Evolutionary conservation across 2,888 invertebrate genomes (phyloP), one percentile per base, ranked within the genome.

Genomic region (Drosophila sordidapex): DNA sequence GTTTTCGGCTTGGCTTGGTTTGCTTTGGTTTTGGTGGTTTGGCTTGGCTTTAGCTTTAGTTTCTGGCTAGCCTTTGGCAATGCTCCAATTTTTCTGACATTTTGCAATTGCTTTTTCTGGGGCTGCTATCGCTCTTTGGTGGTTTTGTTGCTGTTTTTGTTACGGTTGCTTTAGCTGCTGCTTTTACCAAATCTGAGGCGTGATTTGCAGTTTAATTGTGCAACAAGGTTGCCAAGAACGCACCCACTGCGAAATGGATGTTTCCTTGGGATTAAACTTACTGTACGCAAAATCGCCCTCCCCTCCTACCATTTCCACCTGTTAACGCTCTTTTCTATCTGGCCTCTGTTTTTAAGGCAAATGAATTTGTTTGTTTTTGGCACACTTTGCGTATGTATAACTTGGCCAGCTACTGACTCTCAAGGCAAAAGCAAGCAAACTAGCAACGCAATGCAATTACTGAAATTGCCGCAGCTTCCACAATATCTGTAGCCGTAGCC

Each of bases 171-270:
- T 52, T 53, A 60, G 73, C 40, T 57, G 46, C n/a, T 59, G 43
- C 54, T 29, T 84, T 89, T 82, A 80, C 63, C 76, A 72, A 85
- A 76, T 77, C 86, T 77, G 64, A 73, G 79, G 73, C 83, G 86
- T 87, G 88, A 87, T 87, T 87, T 88, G 83, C 88, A 74, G 90
- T 90, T 88, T 88, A 90, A 87, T 88, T 90, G 88, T 86, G 86
- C 89, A 77, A 79, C 70, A 85, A 89, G 78, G 71, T 72, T 80
- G 82, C 75, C 74, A 74, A 80, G 75, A 79, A 66, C 69, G 72
- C 82, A 74, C 62, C 62, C 67, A 72, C 65, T 77, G 64, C 74
- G 70, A 82, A 74, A 77, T 82, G 70, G 62, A 76, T 74, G 67
- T 85, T 68, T 68, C 31, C 46, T 25, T 25, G 21, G 69, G 67